Conservation (phyloP, 2,113 vertebrate genomes). For the Labrus mixtus region DNA sequence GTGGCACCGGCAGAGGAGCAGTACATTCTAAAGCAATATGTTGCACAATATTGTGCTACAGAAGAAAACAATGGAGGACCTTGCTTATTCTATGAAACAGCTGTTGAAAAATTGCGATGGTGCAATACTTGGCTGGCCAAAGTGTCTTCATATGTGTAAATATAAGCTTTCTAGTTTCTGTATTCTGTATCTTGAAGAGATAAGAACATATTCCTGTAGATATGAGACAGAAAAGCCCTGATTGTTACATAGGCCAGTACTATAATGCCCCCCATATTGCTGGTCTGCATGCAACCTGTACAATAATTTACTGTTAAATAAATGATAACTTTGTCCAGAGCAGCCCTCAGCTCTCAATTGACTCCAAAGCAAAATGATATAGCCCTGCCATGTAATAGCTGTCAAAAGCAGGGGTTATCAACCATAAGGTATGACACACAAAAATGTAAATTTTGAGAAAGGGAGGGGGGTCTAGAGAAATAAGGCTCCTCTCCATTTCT, state of each 20-base stretch:
- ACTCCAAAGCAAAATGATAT: conserved; percentile 49
- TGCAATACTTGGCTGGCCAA: neutral
- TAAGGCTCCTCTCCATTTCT: conserved; percentile 23
- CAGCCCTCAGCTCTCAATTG: conserved; percentile 28
- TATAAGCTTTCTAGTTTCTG: neutral
- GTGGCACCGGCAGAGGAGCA: conserved; percentile 20
- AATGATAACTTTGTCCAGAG: conserved; percentile 44
- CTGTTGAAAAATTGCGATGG: conserved; percentile 20
- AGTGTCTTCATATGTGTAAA: neutral
- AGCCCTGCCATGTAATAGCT: conserved; percentile 40
- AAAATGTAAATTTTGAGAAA: conserved; percentile 60
- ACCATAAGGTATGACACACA: conserved; percentile 51
- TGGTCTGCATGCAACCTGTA: neutral
- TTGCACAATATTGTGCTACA: conserved; percentile 47
- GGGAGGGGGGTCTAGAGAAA: conserved; percentile 4
- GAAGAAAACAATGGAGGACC: conserved; percentile 38
- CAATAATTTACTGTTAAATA: conserved; percentile 29
- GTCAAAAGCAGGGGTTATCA: conserved; percentile 59
- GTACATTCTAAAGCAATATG: conserved; percentile 34
- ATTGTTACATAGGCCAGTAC: neutral
- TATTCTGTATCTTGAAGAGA: neutral
- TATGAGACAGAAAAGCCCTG: neutral
- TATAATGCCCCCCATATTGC: neutral
- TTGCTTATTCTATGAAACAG: conserved; percentile 21
- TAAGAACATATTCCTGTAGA: conserved; percentile 14